phyloP scores from a whole-genome alignment of 2,797 vertebrate species.

The Buceros bicornis region DNA sequence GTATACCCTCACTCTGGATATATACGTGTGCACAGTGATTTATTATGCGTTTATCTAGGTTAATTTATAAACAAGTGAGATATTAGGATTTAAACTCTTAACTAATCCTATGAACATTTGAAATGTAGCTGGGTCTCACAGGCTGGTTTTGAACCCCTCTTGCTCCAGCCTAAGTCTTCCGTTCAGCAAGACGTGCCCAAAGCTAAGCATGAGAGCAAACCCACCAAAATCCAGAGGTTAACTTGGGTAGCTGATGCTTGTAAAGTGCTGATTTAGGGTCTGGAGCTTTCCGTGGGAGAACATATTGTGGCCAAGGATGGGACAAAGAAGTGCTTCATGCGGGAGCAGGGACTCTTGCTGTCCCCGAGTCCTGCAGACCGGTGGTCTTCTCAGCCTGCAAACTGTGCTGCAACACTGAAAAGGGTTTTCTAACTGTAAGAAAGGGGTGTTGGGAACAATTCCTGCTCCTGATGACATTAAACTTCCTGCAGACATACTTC shows the following conservation, averaged over 20 bases:
- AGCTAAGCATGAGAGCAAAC: not conserved
- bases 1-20: not conserved
- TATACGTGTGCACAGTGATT: not conserved
- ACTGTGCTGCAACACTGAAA: not conserved
- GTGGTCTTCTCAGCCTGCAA: not conserved
- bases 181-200: not conserved
- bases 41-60: not conserved
- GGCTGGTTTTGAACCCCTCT: not conserved
- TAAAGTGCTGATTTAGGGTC: not conserved
- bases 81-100: not conserved
- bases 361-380: not conserved
- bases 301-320: fast-evolving
- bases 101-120: not conserved
- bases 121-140: not conserved
- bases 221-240: not conserved
- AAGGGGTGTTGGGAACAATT: not conserved
- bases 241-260: not conserved
- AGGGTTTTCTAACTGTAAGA: not conserved
- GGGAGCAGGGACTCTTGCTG: not conserved
- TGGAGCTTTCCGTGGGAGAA: not conserved
- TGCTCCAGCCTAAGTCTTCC: not conserved
- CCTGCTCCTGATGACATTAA: not conserved
- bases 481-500: not conserved
- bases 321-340: not conserved
- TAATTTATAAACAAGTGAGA: not conserved